Evolutionary conservation across 2,888 invertebrate genomes (phyloP), one percentile per base, ranked within the genome.

Genomic region (Scaptomyza cyrtandrae): DNA sequence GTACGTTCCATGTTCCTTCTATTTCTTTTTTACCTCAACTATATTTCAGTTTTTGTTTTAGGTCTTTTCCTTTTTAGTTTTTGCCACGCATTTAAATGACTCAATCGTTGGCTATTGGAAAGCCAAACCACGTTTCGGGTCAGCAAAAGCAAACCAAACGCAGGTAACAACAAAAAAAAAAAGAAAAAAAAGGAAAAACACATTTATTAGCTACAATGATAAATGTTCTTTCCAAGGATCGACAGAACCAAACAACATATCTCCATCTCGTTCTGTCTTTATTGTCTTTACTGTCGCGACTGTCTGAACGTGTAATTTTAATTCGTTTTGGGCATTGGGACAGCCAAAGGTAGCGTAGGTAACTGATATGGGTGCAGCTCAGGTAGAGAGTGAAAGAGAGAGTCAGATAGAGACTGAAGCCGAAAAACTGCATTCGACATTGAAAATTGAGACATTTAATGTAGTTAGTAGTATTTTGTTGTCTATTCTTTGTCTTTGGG

Each of bases 161-260:
- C 41, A 41, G 54, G 45, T 43, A 56, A 57, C 46, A 7, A 35
- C 16, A 62, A 29, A 3, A 29, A 57, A 24, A 77, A 52, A 75
- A 46, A 2, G 14, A 56, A 24, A 80, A 50, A 75, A 76, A 71
- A n/a, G n/a, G n/a, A n/a, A n/a, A 19, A 83, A 83, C 78, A 74
- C 83, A 86, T 83, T 83, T 83, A 83, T 83, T 83, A 83, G 83
- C 83, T 86, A 57, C 78, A 78, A 86, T 84, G 86, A 84, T 84
- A 84, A 84, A 84, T 84, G 83, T 78, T 78, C 85, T 58, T 72
- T 62, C 65, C 48, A 70, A 82, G 76, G 76, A 79, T 80, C 78
- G 71, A 57, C 54, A 53, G 52, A n/a, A 45, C 14, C 24, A 24
- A n/a, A 11, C 41, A 45, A 45, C 19, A 49, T 7, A 29, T 49